Percentiles rank a stretch among this genome's conserved stretches.
Evolutionary conservation across 1,140 invertebrate genomes (phyloP).

Genomic region (Helicorthomorpha holstii): DNA sequence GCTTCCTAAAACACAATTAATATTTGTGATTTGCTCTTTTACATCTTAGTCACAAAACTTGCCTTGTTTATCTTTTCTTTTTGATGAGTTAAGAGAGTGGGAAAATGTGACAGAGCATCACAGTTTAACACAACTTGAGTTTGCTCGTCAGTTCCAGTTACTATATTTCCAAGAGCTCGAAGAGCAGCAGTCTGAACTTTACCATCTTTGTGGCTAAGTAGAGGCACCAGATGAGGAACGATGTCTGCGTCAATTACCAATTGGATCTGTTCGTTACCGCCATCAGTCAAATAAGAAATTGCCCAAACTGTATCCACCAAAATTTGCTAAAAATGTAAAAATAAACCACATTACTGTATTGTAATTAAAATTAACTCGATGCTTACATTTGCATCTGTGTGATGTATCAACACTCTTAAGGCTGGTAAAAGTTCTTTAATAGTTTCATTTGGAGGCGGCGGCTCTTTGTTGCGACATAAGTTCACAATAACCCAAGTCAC

Average conservation of each 20-base stretch:
- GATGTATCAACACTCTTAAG: constrained; percentile 81
- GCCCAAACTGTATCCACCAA: constrained; percentile 99
- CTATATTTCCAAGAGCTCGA: constrained; percentile 94
- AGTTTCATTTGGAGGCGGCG: constrained; percentile 65
- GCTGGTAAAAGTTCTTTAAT: constrained; percentile 88
- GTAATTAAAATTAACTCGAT: not conserved
- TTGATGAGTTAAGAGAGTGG: constrained; percentile 66
- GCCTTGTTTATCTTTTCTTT: constrained; percentile 61
- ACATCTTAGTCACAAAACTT: not conserved
- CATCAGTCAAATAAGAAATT: constrained; percentile 94
- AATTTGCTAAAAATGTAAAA: constrained; percentile 41
- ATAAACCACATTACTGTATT: not conserved
- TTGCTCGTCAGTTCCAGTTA: constrained; percentile 96
- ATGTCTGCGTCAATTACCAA: constrained; percentile 95
- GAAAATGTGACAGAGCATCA: constrained; percentile 83
- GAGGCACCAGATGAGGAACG: constrained; percentile 82
- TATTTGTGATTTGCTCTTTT: constrained; percentile 4
- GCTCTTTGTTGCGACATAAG: constrained; percentile 90
- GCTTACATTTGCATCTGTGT: constrained; percentile 86
- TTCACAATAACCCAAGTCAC: constrained; percentile 98
- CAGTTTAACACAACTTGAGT: constrained; percentile 87
- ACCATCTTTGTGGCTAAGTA: constrained; percentile 88
- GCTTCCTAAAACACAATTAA: constrained; percentile 49
- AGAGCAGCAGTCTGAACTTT: constrained; percentile 87
- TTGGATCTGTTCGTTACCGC: constrained; percentile 96